Percentiles rank a stretch among this genome's conserved stretches.
These are phyloP conservation scores for Phoenicopterus ruber DNA, from an alignment of 2,113 vertebrate species.

Conservation along the genomic window DNA sequence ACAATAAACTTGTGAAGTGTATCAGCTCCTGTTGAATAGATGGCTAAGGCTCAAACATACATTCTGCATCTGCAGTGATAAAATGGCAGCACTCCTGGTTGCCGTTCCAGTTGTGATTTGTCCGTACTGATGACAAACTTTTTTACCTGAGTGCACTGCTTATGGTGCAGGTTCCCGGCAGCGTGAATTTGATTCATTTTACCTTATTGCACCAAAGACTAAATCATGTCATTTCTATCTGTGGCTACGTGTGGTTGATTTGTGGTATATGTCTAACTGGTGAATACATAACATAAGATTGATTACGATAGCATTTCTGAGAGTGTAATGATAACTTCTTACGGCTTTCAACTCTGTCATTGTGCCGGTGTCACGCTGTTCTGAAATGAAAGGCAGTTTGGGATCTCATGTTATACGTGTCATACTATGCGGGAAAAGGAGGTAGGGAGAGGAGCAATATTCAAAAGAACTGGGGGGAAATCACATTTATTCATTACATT, in stretches of 20 bases:
- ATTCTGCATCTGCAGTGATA: not conserved
- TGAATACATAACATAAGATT: constrained; percentile 61
- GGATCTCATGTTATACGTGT: not conserved
- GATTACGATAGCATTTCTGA: constrained; percentile 66
- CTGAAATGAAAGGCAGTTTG: not conserved
- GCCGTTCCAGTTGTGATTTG: constrained; percentile 12
- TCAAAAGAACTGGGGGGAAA: not conserved
- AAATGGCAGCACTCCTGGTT: not conserved
- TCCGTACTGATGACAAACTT: constrained; percentile 28
- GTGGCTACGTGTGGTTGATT: constrained; percentile 66
- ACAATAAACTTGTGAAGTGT: not conserved
- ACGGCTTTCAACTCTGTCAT: constrained; percentile 39
- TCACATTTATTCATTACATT: not conserved
- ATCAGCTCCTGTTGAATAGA: not conserved
- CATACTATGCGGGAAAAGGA: not conserved
- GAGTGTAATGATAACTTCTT: constrained; percentile 56
- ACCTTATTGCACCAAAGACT: constrained; percentile 66
- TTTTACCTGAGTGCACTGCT: constrained; percentile 21
- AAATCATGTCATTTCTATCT: constrained; percentile 72
- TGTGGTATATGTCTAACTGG: constrained; percentile 50
- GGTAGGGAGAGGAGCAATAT: not conserved
- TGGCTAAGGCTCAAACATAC: not conserved
- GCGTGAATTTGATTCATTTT: constrained; percentile 69
- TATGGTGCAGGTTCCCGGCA: constrained; percentile 42
- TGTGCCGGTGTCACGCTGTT: not conserved